Conservation (phyloP, 2,113 vertebrate genomes). For the Chascanopsetta lugubris region DNA sequence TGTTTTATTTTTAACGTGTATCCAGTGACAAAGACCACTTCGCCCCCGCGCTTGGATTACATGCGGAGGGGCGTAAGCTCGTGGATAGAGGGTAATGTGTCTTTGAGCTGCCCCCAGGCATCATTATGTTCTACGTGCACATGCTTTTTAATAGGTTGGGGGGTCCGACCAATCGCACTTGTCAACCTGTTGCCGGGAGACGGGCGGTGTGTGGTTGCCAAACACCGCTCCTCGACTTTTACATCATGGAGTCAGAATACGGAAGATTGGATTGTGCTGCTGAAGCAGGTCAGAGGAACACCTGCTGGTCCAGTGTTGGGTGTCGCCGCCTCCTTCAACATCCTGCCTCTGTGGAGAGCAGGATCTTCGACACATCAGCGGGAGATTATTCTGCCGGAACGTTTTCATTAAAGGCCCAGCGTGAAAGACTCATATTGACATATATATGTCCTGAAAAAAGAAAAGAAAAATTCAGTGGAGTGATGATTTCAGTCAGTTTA, state of each 20-base stretch:
- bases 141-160: slow-evolving; percentile 82
- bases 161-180: slow-evolving; percentile 83
- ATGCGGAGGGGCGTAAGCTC: slow-evolving; percentile 77
- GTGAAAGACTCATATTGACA: too few relatives aligned
- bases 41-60: slow-evolving; percentile 88
- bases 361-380: slow-evolving; percentile 38
- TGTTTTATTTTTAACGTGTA: slow-evolving; percentile 92
- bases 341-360: slow-evolving; percentile 41
- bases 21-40: slow-evolving; percentile 87
- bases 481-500: too few relatives aligned
- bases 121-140: slow-evolving; percentile 80
- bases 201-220: slow-evolving; percentile 83
- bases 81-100: slow-evolving; percentile 76
- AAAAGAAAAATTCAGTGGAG: too few relatives aligned
- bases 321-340: slow-evolving; percentile 59
- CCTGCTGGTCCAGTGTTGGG: slow-evolving; percentile 81
- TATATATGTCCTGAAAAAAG: too few relatives aligned
- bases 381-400: too few relatives aligned
- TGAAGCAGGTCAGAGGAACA: slow-evolving; percentile 83
- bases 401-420: too few relatives aligned
- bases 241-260: slow-evolving; percentile 94
- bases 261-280: slow-evolving; percentile 89
- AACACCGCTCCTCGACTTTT: slow-evolving; percentile 89
- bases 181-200: slow-evolving; percentile 77
- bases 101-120: slow-evolving; percentile 82